Evolutionary conservation across 2,888 invertebrate genomes (phyloP).

Genomic region (Neoaliturus tenellus): DNA sequence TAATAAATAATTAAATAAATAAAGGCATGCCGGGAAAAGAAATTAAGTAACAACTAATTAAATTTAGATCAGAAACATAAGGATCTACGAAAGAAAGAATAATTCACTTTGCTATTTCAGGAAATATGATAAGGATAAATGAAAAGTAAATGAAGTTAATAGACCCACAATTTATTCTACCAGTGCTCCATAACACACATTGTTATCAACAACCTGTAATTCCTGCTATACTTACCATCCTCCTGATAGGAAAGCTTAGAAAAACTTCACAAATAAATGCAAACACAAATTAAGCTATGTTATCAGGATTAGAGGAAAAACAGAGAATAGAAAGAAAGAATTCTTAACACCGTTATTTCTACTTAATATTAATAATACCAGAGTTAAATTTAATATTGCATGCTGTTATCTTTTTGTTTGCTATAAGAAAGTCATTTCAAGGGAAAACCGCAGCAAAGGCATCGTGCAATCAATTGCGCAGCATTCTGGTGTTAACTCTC

Average conservation of each 20-base stretch:
- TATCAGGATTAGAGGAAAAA: neutral
- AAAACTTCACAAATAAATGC: slow-evolving; percentile 26
- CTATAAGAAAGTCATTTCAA: slow-evolving; percentile 54
- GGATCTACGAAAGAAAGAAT: slow-evolving; percentile 59
- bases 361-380: neutral
- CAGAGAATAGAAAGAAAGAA: neutral
- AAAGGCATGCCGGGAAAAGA: slow-evolving; percentile 61
- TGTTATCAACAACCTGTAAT: neutral
- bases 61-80: slow-evolving; percentile 57
- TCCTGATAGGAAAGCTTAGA: slow-evolving; percentile 7
- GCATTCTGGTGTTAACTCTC: neutral
- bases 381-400: slow-evolving; percentile 37
- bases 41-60: slow-evolving; percentile 52
- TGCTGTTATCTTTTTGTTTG: slow-evolving; percentile 37
- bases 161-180: slow-evolving; percentile 50
- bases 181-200: slow-evolving; percentile 40
- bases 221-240: slow-evolving; percentile 30
- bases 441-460: slow-evolving; percentile 57
- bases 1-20: slow-evolving; percentile 64
- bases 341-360: slow-evolving; percentile 14
- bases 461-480: slow-evolving; percentile 54
- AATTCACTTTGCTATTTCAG: slow-evolving; percentile 47
- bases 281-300: neutral
- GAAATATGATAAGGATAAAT: slow-evolving; percentile 51
- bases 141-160: slow-evolving; percentile 53